phyloP scores from a whole-genome alignment of 2,797 vertebrate genomes.

The Siniperca undulata region DNA sequence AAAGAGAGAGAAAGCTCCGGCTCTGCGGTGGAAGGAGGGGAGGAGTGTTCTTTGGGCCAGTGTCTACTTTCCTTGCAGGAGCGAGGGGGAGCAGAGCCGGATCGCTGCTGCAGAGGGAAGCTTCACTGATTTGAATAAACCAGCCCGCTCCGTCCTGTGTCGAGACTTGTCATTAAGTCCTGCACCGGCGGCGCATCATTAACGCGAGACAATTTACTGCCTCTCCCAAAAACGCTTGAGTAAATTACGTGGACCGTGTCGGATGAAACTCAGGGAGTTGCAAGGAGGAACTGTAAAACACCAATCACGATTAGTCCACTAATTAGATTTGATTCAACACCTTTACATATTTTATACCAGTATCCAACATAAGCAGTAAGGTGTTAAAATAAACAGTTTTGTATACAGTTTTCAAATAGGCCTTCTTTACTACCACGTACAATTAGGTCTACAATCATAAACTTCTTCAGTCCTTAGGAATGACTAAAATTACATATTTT shows the following conservation, averaged over 20 bases:
- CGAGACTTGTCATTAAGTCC: constrained; percentile 51
- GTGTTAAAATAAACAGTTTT: no score
- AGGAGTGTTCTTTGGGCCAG: constrained; percentile 66
- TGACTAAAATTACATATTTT: neutral
- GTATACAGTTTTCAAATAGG: neutral
- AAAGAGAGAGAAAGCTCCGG: constrained; percentile 66
- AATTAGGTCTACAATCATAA: neutral
- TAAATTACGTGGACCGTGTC: neutral
- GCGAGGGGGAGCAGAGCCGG: constrained; percentile 48
- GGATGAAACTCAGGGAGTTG: neutral
- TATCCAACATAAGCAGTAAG: neutral
- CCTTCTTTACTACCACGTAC: neutral
- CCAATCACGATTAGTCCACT: neutral
- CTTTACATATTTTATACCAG: neutral
- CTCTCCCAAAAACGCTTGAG: neutral
- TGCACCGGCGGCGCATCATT: constrained; percentile 18
- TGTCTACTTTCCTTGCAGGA: constrained; percentile 68
- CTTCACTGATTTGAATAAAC: constrained; percentile 34
- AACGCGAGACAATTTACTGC: constrained; percentile 10
- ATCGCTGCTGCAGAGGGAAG: constrained; percentile 36
- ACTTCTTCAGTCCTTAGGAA: neutral
- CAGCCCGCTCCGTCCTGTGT: constrained; percentile 39
- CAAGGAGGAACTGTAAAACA: neutral
- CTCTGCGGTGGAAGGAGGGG: constrained; percentile 60
- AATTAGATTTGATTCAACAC: no score